Evolutionary conservation across 1,140 invertebrate species (phyloP), one percentile per base, ranked within the genome.

Genomic region (Drosophila nigrodunni): DNA sequence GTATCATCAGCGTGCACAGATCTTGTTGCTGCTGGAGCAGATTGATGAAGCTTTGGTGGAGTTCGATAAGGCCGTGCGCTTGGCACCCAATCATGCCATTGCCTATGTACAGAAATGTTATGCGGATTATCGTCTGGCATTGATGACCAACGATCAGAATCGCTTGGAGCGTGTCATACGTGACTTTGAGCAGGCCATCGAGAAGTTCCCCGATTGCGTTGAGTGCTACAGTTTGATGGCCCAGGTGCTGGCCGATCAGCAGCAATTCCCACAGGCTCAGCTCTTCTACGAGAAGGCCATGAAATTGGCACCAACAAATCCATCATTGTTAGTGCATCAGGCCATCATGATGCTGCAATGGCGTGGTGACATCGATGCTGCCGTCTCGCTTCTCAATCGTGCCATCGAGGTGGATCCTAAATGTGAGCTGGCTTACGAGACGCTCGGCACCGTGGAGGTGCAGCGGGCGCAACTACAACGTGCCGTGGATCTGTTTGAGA

Each of bases 391-490:
- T 37, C 96, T 99, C 37, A 95, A 96, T 44, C 95, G 96, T 93
- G 97, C 97, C 3, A 95, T 99, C 65, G 94, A 96, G 88, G 93
- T 98, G 70, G 98, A 99, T 94, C 95, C 96, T 25, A 97, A 97
- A 93, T 98, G 97, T 94, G 96, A 98, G 93, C 97, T 98, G 94
- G 98, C 96, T 10, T 98, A 97, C 93, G 98, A 99, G 94, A 98
- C 98, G 30, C 93, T 99, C 54, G 98, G 97, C 71, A 98, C 97
- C 2, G 96, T 99, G 74, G 97, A 98, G 95, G 96, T 98, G 74
- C 97, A 98, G 93, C 95, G 96, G 9, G 91, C 78, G 9, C 77
- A 98, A 91, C 93, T 99, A 60, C 93, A 95, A 57, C 94, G 95
- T 85, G 97, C 98, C 7, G 95, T 98, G 66, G 95, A 96, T 73